A percentile compares a stretch with the other conserved stretches of the same genome.
Evolutionary conservation across 2,888 invertebrate genomes (phyloP).

Genomic region (Neoascia interrupta): DNA sequence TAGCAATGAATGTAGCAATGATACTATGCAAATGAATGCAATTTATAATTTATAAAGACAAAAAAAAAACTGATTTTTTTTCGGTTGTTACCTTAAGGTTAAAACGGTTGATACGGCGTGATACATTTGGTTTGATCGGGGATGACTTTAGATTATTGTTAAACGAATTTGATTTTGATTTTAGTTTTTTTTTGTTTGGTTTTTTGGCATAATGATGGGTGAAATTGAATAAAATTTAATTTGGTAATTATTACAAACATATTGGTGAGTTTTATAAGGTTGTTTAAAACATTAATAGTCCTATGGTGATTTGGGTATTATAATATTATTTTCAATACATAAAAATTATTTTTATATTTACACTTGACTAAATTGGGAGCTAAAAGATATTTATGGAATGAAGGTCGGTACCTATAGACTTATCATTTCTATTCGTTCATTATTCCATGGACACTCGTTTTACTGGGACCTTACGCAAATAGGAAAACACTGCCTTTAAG

Average conservation of each 20-base stretch:
- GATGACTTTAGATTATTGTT: slow-evolving; percentile 73
- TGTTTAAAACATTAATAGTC: slow-evolving; percentile 2
- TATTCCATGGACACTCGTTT: no score
- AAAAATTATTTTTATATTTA: no score
- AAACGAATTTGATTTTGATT: slow-evolving; percentile 67
- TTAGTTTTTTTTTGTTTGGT: slow-evolving; percentile 34
- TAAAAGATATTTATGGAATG: not conserved
- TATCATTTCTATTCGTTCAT: no score
- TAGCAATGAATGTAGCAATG: slow-evolving; percentile 64
- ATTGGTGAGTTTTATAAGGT: slow-evolving; percentile 27
- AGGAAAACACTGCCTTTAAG: no score
- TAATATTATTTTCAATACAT: no score
- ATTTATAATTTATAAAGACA: slow-evolving; percentile 13
- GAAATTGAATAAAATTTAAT: slow-evolving; percentile 67
- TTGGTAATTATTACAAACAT: slow-evolving; percentile 49
- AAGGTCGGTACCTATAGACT: not conserved
- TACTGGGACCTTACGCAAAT: no score
- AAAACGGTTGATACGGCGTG: slow-evolving; percentile 96
- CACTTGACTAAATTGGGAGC: not conserved
- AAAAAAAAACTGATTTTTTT: no score
- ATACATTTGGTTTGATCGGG: slow-evolving; percentile 92
- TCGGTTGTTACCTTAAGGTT: slow-evolving; percentile 90
- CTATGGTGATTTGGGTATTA: not conserved
- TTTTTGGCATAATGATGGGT: slow-evolving; percentile 63
- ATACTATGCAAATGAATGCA: slow-evolving; percentile 40